phyloP scores from a whole-genome alignment of 2,113 vertebrate species.

The Eleginops maclovinus region DNA sequence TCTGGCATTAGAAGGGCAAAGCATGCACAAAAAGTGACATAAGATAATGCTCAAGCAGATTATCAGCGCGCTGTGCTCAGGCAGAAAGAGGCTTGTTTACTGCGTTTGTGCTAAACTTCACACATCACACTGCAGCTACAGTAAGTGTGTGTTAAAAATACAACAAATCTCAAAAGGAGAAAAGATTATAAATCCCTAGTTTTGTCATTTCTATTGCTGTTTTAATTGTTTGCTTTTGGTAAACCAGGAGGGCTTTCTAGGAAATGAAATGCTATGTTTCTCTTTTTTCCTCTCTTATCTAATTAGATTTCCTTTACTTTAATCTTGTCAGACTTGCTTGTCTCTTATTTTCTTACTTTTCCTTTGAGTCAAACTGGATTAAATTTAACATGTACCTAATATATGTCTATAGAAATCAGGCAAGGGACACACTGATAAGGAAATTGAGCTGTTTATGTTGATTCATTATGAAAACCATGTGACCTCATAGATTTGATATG shows the following conservation, averaged over 20 bases:
- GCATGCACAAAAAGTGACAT: conserved; percentile 58
- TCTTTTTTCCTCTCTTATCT: neutral
- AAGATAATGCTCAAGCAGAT: conserved; percentile 63
- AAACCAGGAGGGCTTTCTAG: conserved; percentile 1
- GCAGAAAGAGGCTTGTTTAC: conserved; percentile 50
- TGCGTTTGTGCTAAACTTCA: conserved; percentile 35
- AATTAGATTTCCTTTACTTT: neutral
- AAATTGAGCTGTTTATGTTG: no score
- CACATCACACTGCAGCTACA: conserved; percentile 33
- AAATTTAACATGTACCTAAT: neutral
- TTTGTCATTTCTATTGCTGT: conserved; percentile 23
- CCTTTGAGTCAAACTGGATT: no score
- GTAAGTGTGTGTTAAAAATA: conserved; percentile 23
- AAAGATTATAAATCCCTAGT: conserved; percentile 12
- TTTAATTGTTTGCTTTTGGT: conserved; percentile 20
- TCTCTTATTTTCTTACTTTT: neutral
- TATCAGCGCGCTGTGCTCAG: conserved; percentile 60
- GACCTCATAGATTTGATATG: no score
- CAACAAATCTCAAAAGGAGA: conserved; percentile 4
- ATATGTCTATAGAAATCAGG: neutral
- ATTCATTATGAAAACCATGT: no score
- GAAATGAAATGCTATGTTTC: conserved; percentile 4
- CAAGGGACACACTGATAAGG: neutral
- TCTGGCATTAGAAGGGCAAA: conserved; percentile 55
- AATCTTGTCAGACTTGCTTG: neutral